Percentiles rank a stretch among this genome's conserved stretches.
Conservation (phyloP, 2,888 invertebrate species). For the Myopa tessellatipennis region DNA sequence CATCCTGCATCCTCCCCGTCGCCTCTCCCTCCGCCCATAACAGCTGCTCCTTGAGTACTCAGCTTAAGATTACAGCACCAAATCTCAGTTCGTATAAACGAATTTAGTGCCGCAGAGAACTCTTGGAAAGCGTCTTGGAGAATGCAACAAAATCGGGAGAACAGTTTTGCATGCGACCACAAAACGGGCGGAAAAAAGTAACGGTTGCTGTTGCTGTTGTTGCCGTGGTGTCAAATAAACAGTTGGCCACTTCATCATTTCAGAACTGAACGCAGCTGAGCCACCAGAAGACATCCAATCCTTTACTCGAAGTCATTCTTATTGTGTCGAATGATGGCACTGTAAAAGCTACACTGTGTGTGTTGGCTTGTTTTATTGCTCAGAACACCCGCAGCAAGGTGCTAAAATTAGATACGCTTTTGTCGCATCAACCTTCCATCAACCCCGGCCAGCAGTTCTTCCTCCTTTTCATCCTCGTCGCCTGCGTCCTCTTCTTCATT, state of each 20-base stretch:
- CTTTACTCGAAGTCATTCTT: conserved; percentile 11
- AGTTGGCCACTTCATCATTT: neutral
- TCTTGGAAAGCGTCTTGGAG: neutral
- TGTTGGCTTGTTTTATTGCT: neutral
- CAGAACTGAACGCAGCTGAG: neutral
- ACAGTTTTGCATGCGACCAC: conserved; percentile 9
- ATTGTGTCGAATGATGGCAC: neutral
- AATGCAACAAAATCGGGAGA: neutral
- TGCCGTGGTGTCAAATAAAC: conserved; percentile 7
- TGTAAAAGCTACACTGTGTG: neutral
- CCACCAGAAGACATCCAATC: conserved; percentile 15
- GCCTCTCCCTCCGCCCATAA: neutral
- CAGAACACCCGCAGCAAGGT: neutral
- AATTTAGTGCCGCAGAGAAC: neutral
- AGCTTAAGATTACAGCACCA: neutral
- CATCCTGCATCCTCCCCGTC: neutral
- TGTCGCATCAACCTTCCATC: conserved; percentile 32
- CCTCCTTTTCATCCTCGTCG: neutral
- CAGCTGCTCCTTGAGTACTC: too few relatives aligned
- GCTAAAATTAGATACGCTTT: conserved; percentile 40
- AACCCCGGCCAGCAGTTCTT: conserved; percentile 15
- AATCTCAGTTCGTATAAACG: conserved; percentile 5
- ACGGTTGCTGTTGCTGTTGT: neutral
- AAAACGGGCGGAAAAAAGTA: neutral
- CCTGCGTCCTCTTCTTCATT: neutral